A percentile compares a stretch with the other conserved stretches of the same genome.
These are phyloP conservation scores for Caerostris darwini DNA, from an alignment of 1,140 invertebrate species.

Conservation along the genomic window DNA sequence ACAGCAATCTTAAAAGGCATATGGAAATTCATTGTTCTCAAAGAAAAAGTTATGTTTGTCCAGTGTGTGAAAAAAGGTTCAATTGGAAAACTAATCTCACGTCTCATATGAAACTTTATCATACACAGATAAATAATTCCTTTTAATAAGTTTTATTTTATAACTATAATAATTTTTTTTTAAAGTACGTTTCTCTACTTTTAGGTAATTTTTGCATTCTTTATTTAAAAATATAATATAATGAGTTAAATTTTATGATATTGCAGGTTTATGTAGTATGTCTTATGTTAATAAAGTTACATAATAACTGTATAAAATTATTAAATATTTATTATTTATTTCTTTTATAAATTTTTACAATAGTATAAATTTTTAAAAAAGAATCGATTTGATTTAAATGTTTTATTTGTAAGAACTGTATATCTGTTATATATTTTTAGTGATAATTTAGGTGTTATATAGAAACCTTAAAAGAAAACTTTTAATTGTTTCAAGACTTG, in stretches of 20 bases:
- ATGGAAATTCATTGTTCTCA: conserved; percentile 77
- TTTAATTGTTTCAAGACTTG: too few relatives aligned
- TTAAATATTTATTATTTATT: not conserved
- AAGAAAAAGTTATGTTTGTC: conserved; percentile 72
- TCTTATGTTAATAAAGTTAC: too few relatives aligned
- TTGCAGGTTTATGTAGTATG: not conserved
- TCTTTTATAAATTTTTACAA: not conserved
- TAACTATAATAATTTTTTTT: not conserved
- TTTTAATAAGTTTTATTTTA: not conserved
- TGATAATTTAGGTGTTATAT: too few relatives aligned
- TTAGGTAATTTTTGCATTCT: not conserved
- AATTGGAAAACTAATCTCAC: conserved; percentile 76
- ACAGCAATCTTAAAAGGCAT: conserved; percentile 65
- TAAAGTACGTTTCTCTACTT: not conserved
- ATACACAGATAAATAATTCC: not conserved
- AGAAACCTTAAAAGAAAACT: too few relatives aligned
- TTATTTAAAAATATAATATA: not conserved
- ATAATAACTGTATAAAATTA: too few relatives aligned
- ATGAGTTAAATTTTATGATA: not conserved
- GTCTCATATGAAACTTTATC: conserved; percentile 65
- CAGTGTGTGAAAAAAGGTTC: conserved; percentile 62
- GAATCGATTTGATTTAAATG: not conserved
- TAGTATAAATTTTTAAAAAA: not conserved
- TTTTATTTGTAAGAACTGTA: not conserved
- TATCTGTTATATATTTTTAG: too few relatives aligned